Evolutionary conservation across 2,888 invertebrate genomes (phyloP).

Genomic region (Heteromurus nitidus): DNA sequence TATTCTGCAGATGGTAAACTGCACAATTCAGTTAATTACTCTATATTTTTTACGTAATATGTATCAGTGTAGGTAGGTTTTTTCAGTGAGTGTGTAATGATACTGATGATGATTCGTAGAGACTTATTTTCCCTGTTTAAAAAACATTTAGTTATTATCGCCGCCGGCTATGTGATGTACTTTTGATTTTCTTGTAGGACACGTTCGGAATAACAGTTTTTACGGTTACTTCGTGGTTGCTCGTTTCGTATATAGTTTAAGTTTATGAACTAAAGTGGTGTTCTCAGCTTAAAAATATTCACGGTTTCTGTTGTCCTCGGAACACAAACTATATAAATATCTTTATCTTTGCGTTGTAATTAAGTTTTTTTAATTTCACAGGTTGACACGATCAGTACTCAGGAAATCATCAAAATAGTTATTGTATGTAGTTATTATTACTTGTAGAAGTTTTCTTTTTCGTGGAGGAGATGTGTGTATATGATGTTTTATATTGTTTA

Average conservation of each 20-base stretch:
- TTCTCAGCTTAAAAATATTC: slow-evolving; percentile 53
- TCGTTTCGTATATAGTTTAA: slow-evolving; percentile 12
- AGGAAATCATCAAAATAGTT: neutral
- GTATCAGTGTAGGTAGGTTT: neutral
- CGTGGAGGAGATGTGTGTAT: neutral
- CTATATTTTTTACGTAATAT: neutral
- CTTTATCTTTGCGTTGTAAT: slow-evolving; percentile 3
- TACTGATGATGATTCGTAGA: slow-evolving; percentile 3
- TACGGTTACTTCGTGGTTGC: neutral
- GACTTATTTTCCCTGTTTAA: neutral
- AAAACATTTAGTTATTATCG: neutral
- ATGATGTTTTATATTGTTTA: neutral
- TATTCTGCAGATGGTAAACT: too few species aligned
- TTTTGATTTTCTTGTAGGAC: neutral
- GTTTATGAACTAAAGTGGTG: neutral
- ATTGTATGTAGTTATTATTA: neutral
- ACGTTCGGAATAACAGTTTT: neutral
- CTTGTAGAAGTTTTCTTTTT: neutral
- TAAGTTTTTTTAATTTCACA: slow-evolving; percentile 60
- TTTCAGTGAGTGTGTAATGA: slow-evolving; percentile 10
- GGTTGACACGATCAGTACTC: slow-evolving; percentile 62
- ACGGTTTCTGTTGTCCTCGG: neutral
- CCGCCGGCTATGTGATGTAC: neutral
- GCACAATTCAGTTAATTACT: neutral
- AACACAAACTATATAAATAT: slow-evolving; percentile 14